These are phyloP conservation scores for Noctua pronuba DNA, from an alignment of 2,888 invertebrate genomes.

Conservation along the genomic window DNA sequence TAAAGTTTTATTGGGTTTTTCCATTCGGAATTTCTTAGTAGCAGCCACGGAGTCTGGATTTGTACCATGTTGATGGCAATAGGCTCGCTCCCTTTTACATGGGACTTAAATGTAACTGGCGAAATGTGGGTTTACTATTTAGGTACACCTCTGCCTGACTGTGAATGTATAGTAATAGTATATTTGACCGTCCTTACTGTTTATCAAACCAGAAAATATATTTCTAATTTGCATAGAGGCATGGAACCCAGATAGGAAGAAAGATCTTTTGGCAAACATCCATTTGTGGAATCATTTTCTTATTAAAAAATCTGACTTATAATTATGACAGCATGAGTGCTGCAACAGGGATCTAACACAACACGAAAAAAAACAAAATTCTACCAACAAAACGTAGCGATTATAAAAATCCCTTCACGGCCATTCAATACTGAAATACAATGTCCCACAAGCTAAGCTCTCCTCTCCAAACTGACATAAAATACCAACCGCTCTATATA, in stretches of 20 bases:
- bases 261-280: not conserved
- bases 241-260: not conserved
- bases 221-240: not conserved
- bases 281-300: not conserved
- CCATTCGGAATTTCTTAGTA: no score
- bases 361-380: not conserved
- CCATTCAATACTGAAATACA: not conserved
- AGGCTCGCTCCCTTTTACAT: no score
- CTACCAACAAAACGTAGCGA: not conserved
- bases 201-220: not conserved
- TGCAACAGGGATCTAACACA: no score
- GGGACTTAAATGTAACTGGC: no score
- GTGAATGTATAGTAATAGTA: no score
- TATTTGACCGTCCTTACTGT: no score
- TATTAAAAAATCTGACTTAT: not conserved
- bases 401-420: not conserved
- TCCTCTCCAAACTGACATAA: conserved; percentile 3
- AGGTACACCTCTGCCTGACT: no score
- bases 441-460: conserved; percentile 23
- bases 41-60: no score
- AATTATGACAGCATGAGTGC: not conserved
- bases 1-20: no score
- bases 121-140: no score
- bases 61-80: no score
- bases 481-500: conserved; percentile 26